phyloP scores from a whole-genome alignment of 2,797 vertebrate species.

The Amblyraja radiata region DNA sequence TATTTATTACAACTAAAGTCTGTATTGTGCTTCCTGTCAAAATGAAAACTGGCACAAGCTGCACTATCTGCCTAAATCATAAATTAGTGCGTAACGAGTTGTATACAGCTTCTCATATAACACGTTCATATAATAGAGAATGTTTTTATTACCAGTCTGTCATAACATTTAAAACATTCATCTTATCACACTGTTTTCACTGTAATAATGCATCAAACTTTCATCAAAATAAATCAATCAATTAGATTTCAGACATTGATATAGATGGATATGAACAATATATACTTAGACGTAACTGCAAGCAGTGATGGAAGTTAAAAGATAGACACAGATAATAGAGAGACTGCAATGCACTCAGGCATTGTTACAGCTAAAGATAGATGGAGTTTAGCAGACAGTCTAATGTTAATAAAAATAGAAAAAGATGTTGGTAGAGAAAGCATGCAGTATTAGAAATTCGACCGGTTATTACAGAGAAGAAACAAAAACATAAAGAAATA shows the following conservation, averaged over 20 bases:
- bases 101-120: background rate
- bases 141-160: background rate
- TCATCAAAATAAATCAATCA: background rate
- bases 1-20: background rate
- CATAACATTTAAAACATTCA: background rate
- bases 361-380: background rate
- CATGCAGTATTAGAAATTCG: too few species aligned
- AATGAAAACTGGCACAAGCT: background rate
- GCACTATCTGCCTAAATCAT: background rate
- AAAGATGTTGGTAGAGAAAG: background rate
- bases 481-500: background rate
- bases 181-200: too few species aligned
- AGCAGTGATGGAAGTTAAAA: background rate
- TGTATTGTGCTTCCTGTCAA: background rate
- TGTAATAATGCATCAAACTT: background rate
- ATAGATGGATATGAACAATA: background rate
- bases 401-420: conserved; percentile 4
- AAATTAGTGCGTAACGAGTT: background rate
- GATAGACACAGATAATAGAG: background rate
- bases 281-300: background rate
- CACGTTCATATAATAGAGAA: background rate
- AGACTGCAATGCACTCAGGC: background rate
- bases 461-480: background rate
- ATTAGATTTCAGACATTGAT: background rate
- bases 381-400: background rate